Base-by-base conservation (phyloP, 2,888 invertebrate genomes). In the Lobophora halterata region DNA sequence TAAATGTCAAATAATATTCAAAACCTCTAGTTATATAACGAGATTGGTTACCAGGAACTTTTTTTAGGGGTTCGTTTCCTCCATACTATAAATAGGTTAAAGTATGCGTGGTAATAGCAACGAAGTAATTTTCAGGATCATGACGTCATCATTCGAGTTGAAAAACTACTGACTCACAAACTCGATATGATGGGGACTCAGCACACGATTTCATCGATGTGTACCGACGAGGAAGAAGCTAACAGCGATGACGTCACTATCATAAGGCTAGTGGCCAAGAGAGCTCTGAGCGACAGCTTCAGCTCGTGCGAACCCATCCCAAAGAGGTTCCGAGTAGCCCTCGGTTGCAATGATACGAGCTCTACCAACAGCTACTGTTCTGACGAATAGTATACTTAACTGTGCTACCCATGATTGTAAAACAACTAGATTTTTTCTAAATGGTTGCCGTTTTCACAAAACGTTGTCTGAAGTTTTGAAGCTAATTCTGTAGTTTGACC, bases 241-340 rank as follows among this genome's bases (percentile, higher is more conserved):
- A 67, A 62, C 21, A 71, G 21, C 23, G 43, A 42, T 24, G 13
- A 57, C 10, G 56, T 74, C 1, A 66, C 73, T 0, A 65, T 76
- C 1, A 46, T 76, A 28, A 63, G 58, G 29, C 31, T 78, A 23
- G 58, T 50, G 3, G 69, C 74, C 1, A 65, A 87, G 47, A 64
- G 86, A 3, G 62, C 61, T 0, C 48, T 78, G 1, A 82, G 79
- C 13, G 64, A 72, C 46, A 74, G 66, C 33, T 75, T 29, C 46
- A 77, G 51, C 38, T 75, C 80, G 0, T 64, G 66, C 39, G 81
- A 85, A 54, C 87, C 87, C 0, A 49, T 69, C 5, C 68, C 82
- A 1, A 87, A 87, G 53, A 83, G 72, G 50, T 27, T 76, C 5
- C 61, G 73, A 28, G 39, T 71, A 1, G 71, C 50, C 2, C 12